These are phyloP conservation scores for Drosophila mayri DNA, from an alignment of 1,140 invertebrate species.

Conservation along the genomic window DNA sequence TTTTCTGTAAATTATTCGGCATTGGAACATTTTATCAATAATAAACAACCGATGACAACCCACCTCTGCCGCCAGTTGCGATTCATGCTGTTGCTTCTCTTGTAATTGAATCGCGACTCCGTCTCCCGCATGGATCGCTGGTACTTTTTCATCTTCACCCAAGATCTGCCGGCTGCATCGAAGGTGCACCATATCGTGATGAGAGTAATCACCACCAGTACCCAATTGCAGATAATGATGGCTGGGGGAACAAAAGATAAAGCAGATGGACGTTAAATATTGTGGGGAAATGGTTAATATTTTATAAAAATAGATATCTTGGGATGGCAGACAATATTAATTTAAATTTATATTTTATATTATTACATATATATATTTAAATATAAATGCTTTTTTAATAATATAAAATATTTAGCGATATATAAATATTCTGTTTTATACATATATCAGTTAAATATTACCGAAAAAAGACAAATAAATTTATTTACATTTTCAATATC, in stretches of 20 bases:
- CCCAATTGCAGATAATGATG: slow-evolving; percentile 93
- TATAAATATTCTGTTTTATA: no score
- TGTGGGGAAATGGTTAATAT: no score
- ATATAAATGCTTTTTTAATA: no score
- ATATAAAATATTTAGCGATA: neutral
- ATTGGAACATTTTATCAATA: neutral
- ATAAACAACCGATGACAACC: neutral
- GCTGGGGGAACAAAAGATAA: slow-evolving; percentile 85
- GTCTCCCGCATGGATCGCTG: slow-evolving; percentile 93
- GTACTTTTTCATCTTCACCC: slow-evolving; percentile 97
- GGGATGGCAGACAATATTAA: neutral
- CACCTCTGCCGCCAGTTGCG: slow-evolving; percentile 96
- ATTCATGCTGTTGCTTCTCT: slow-evolving; percentile 91
- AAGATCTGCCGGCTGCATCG: slow-evolving; percentile 94
- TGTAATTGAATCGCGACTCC: slow-evolving; percentile 91
- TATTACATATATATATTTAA: no score
- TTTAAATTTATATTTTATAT: neutral
- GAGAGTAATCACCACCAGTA: slow-evolving; percentile 90
- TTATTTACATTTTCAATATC: no score
- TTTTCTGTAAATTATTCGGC: slow-evolving; percentile 87
- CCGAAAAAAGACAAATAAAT: no score
- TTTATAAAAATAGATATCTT: neutral
- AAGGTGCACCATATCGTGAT: slow-evolving; percentile 95
- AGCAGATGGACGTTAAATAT: neutral
- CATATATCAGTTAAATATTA: no score